Percentiles rank a stretch among this genome's conserved stretches.
Conservation (phyloP, 2,797 vertebrate species). For the Sternotherus odoratus region DNA sequence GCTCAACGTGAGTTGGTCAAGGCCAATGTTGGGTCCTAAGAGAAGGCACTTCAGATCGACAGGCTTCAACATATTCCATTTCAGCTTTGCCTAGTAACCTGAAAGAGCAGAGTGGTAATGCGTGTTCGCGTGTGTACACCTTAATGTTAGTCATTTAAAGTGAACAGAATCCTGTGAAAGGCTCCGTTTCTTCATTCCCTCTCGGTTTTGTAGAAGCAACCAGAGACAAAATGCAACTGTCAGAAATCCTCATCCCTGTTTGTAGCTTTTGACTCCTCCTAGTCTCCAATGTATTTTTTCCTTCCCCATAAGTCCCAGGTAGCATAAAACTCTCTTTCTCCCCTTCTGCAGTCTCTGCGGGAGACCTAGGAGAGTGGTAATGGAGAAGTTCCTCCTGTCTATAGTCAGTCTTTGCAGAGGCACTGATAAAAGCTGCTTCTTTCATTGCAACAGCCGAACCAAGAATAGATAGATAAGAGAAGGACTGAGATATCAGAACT, state of each 20-base stretch:
- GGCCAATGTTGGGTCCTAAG: background rate
- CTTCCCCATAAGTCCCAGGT: background rate
- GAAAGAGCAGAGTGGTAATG: background rate
- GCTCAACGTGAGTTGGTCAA: background rate
- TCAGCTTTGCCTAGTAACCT: background rate
- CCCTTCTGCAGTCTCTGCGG: rapidly evolving
- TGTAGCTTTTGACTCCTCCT: background rate
- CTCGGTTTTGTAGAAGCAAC: background rate
- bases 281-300: background rate
- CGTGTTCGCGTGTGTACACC: background rate
- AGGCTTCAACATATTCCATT: background rate
- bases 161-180: background rate
- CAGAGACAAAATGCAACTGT: background rate
- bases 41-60: background rate
- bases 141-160: background rate
- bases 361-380: background rate
- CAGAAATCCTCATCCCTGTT: background rate
- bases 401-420: background rate
- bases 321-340: background rate
- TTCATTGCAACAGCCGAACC: background rate
- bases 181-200: background rate
- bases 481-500: background rate
- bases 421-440: background rate
- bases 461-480: background rate
- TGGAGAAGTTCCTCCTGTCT: background rate